phyloP scores from a whole-genome alignment of 2,797 vertebrate genomes.

The Knipowitschia caucasica region DNA sequence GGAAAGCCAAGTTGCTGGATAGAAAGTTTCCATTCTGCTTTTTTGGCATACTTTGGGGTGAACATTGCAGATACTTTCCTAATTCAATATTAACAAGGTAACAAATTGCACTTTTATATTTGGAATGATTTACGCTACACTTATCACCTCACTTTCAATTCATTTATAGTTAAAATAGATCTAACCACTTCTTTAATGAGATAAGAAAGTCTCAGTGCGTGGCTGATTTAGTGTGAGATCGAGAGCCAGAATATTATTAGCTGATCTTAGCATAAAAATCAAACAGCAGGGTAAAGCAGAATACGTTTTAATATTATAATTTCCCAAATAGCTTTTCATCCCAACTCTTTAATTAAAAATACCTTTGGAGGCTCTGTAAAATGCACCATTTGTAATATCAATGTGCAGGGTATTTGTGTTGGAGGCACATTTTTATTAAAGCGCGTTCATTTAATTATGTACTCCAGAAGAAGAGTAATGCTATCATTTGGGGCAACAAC shows the following conservation, averaged over 20 bases:
- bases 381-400: not conserved
- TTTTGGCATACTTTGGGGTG: too few species aligned
- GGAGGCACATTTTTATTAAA: not conserved
- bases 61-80: not conserved
- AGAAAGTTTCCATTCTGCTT: too few species aligned
- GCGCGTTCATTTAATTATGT: not conserved
- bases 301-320: not conserved
- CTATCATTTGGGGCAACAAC: not conserved
- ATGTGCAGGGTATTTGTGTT: too few species aligned
- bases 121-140: not conserved
- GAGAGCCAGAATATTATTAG: slow-evolving; percentile 6
- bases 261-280: slow-evolving; percentile 10
- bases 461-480: not conserved
- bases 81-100: not conserved
- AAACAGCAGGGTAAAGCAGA: not conserved
- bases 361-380: not conserved
- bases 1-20: too few species aligned
- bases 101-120: not conserved
- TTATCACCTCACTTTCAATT: slow-evolving; percentile 8
- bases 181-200: slow-evolving; percentile 12
- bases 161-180: slow-evolving; percentile 8
- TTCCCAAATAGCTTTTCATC: not conserved
- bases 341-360: not conserved
- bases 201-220: slow-evolving; percentile 1
- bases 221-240: not conserved